These are phyloP conservation scores for Verasper variegatus DNA, from an alignment of 2,113 vertebrate species.

Conservation along the genomic window DNA sequence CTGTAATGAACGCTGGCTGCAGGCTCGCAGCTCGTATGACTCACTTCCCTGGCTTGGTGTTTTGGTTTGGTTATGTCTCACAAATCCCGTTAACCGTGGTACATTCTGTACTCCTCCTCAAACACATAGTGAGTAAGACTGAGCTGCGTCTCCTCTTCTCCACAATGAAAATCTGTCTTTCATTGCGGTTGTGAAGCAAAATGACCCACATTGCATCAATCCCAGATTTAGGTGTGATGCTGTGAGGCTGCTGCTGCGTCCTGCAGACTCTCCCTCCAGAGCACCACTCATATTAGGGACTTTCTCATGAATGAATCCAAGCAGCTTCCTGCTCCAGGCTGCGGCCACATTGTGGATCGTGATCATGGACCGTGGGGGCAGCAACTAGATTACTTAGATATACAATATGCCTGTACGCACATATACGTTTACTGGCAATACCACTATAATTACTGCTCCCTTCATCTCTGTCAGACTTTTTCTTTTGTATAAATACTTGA, in stretches of 20 bases:
- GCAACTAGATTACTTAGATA: no score
- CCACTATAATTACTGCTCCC: no score
- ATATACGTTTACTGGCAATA: no score
- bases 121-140: no score
- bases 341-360: no score
- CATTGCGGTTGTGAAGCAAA: background rate
- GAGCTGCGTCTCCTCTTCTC: background rate
- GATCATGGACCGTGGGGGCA: no score
- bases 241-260: background rate
- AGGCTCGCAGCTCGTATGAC: conserved; percentile 15
- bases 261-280: background rate
- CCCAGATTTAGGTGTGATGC: background rate
- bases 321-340: no score
- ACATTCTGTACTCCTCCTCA: background rate
- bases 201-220: background rate
- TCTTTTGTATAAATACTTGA: no score
- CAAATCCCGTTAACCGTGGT: conserved; percentile 3
- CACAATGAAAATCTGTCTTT: background rate
- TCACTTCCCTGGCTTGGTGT: conserved; percentile 3
- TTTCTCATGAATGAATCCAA: background rate
- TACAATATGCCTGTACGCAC: no score
- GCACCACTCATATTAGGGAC: background rate
- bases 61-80: conserved; percentile 12
- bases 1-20: conserved; percentile 9
- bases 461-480: no score